Evolutionary conservation across 2,888 invertebrate genomes (phyloP), one percentile per base, ranked within the genome.

Genomic region (Congeria kusceri): DNA sequence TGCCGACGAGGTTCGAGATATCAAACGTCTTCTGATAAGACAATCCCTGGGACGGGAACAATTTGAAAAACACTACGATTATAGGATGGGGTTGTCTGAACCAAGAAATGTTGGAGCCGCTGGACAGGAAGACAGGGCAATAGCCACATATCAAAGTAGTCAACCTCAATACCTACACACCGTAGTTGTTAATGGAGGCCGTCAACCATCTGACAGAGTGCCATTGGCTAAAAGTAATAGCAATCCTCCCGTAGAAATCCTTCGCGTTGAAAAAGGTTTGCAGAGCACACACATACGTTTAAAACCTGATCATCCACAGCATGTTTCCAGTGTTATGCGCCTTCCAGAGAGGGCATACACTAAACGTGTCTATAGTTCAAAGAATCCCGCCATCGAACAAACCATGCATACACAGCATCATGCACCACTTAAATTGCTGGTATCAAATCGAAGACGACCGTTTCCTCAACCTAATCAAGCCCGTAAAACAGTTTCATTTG

Each of bases 1-100:
- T 3, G 74, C 74, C 11, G 64, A 72, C 18, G 83, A 83, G 39
- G 83, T 83, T n/a, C 70, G 77, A 65, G 80, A 67, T 69, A 83
- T 83, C 1, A 80, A 78, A 58, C 25, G 67, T 5, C 46, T 77
- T 59, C 61, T 83, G 46, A 47, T 71, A 15, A 63, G 74, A 28
- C 39, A 39, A 39, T 77, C 80, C 0, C 25, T 57, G 25, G 75
- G 67, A 3, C 63, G 75, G 57, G 27, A 70, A n/a, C 57, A 68
- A 20, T 71, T 71, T 58, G 75, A 68, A 53, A 64, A 80, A 18
- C 68, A 80, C 23, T 76, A 80, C 44, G 72, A 68, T 3, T 78
- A 78, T 61, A 49, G 57, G n/a, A 70, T 71, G 7, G 39, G 13
- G 9, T 11, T 11, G 39, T 39, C 39, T 11, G 39, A 39, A 39